phyloP scores from a whole-genome alignment of 2,113 vertebrate genomes.

The Lepisosteus oculatus region DNA sequence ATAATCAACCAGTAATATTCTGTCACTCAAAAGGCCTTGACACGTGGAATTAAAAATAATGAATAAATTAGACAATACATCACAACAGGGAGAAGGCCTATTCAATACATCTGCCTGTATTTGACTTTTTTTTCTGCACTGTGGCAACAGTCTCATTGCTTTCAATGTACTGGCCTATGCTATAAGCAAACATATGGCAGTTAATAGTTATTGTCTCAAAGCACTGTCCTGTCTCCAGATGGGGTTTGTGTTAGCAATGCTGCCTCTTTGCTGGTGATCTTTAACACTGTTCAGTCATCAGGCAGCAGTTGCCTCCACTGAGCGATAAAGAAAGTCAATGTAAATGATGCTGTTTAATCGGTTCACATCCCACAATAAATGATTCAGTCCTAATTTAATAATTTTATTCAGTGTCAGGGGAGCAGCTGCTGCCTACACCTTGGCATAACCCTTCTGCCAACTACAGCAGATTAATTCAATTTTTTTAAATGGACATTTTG shows the following conservation, averaged over 20 bases:
- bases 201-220: slow-evolving; percentile 50
- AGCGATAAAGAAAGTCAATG: slow-evolving; percentile 39
- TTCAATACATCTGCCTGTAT: too few relatives aligned
- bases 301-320: slow-evolving; percentile 33
- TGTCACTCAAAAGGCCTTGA: too few relatives aligned
- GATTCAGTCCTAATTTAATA: slow-evolving; percentile 48
- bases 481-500: too few relatives aligned
- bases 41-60: too few relatives aligned
- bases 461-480: not conserved
- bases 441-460: slow-evolving; percentile 16
- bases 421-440: slow-evolving; percentile 54
- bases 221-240: slow-evolving; percentile 51
- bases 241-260: slow-evolving; percentile 43
- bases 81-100: too few relatives aligned
- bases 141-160: too few relatives aligned
- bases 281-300: slow-evolving; percentile 24
- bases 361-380: slow-evolving; percentile 39
- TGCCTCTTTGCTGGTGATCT: slow-evolving; percentile 38
- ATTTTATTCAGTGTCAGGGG: slow-evolving; percentile 26
- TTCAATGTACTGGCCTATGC: slow-evolving; percentile 19
- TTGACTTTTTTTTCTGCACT: too few relatives aligned
- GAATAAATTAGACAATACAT: too few relatives aligned
- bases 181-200: slow-evolving; percentile 54
- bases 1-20: too few relatives aligned
- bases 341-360: slow-evolving; percentile 46